Evolutionary conservation across 1,140 invertebrate genomes (phyloP), one percentile per base, ranked within the genome.

Genomic region (Halictus rubicundus): DNA sequence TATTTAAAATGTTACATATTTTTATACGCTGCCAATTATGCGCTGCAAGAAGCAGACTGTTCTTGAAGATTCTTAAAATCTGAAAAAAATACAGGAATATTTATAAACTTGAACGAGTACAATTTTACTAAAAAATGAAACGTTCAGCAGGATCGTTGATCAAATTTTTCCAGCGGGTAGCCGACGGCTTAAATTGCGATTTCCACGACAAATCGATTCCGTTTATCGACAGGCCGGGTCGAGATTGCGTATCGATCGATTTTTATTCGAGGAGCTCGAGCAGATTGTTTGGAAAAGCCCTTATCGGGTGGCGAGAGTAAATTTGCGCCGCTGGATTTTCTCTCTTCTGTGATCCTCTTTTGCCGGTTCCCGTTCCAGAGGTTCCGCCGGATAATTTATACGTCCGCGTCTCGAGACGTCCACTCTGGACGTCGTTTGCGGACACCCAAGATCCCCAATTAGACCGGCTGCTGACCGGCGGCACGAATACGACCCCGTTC

Each of bases 401-500:
- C 54, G 19, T n/a, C 19, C 19, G 19, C 8, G 21, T 57, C 54
- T n/a, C 54, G 54, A 57, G 54, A 57, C n/a, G 54, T 57, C 14
- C 49, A 4, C 19, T 21, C 49, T 9, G 8, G 49, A 52, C 49
- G 5, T 37, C 54, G 74, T 52, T 69, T 37, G 68, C 27, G 21
- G 39, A 37, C 16, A 46, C 32, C 27, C 25, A 69, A 69, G 54
- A 77, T 70, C n/a, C 10, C 66, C 27, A 63, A 70, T 77, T 61
- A 70, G 68, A 77, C 39, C 5, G 25, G 10, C 19, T 9, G 42
- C 10, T 23, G 60, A 19, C 23, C 49, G 57, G 37, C 46, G 49
- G 59, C 64, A 70, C 78, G 77, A 57, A 68, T 64, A 60, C 39
- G 52, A 68, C 63, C 54, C 54, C 69, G 23, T 42, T 66, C 52